These are phyloP conservation scores for Anhinga rufa DNA, from an alignment of 2,113 vertebrate species.

Conservation along the genomic window DNA sequence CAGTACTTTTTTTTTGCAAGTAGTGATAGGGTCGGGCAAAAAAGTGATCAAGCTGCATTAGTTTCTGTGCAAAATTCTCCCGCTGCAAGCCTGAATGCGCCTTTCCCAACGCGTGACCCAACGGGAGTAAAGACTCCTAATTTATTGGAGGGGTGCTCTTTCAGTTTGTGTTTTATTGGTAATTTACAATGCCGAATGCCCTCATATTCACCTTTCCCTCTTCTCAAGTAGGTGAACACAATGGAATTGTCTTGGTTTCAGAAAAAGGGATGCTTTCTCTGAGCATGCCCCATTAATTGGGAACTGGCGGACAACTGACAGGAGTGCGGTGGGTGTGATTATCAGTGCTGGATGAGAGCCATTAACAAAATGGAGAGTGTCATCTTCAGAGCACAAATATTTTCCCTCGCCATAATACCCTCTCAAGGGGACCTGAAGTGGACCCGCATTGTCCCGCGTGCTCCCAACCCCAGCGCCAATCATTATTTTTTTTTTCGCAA, in stretches of 20 bases:
- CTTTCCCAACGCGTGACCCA: background rate
- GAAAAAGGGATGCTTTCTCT: constrained; percentile 66
- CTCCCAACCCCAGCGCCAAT: constrained; percentile 35
- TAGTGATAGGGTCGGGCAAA: background rate
- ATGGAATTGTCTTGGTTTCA: constrained; percentile 66
- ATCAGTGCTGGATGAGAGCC: constrained; percentile 69
- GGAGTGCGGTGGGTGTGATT: constrained; percentile 62
- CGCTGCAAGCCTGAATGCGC: background rate
- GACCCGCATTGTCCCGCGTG: constrained; percentile 66
- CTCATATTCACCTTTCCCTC: constrained; percentile 71
- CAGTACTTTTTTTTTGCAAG: background rate
- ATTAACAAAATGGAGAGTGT: constrained; percentile 79
- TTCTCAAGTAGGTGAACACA: constrained; percentile 75
- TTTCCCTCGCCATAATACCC: constrained; percentile 81
- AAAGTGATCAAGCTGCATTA: background rate
- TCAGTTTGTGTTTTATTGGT: constrained; percentile 63
- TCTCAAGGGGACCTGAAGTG: constrained; percentile 84
- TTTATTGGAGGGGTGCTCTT: constrained; percentile 58
- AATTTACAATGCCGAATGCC: constrained; percentile 71
- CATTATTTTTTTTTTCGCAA: background rate
- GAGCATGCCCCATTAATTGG: constrained; percentile 61
- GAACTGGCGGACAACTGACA: constrained; percentile 58
- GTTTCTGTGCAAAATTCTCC: background rate
- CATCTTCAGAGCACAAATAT: constrained; percentile 82
- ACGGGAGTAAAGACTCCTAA: constrained; percentile 24